Base-by-base conservation (phyloP, 2,113 vertebrate genomes). In the Pteruthius melanotis region DNA sequence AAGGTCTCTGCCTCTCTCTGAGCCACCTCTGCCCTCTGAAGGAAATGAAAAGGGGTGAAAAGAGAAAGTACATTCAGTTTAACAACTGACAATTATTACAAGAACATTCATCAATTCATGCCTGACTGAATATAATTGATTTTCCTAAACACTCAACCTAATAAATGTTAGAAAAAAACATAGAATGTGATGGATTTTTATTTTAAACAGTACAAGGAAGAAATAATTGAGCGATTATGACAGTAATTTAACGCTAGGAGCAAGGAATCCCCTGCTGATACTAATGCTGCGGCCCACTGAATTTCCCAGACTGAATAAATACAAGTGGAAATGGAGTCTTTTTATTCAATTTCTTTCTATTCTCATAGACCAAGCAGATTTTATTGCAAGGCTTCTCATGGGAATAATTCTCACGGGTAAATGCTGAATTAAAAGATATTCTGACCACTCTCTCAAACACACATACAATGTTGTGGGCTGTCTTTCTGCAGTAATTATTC, bases 21-120 rank as follows among this genome's bases (percentile, higher is more conserved):
- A 59, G 99, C 98, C 85, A 98, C 98, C 96, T 99, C 99, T 97
- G 98, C 99, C 98, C 99, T 99, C 99, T 99, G 98, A 83, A 96
- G 95, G 97, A 96, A 98, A 97, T 84, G 96, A 95, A 97, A 97
- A 97, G 94, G 96, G 96, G 96, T 82, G 95, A 96, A 95, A 96
- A 98, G 97, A 98, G 96, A 98, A 97, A 98, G 98, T 97, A 97
- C 97, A 97, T 97, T 98, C 96, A 96, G 97, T 98, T 98, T 97
- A 98, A 98, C 98, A 98, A 98, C 98, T 98, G 98, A 98, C 98
- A 98, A 98, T 98, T 98, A 98, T 98, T 98, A 98, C 97, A 96
- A 97, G 97, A 98, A 98, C 98, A 98, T 98, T 98, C 98, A 98
- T 98, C 98, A 98, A 98, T 98, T 98, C 98, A 98, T 97, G 98